A percentile compares a stretch with the other conserved stretches of the same genome.
These are phyloP conservation scores for Incurvaria masculella DNA, from an alignment of 2,888 invertebrate species.

Conservation along the genomic window DNA sequence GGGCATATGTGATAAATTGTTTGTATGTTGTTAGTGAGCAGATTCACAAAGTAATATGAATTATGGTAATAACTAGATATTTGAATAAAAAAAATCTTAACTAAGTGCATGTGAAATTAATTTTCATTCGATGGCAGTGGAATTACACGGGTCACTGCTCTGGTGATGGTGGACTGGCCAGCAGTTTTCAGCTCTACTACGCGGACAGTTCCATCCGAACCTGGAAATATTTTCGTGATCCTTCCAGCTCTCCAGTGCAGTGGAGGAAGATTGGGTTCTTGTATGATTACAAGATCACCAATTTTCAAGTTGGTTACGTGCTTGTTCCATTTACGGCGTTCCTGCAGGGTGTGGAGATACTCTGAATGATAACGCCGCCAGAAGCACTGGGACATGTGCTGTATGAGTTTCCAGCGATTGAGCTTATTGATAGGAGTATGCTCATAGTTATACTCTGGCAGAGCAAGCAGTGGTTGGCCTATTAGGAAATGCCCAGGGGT, in stretches of 20 bases:
- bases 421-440: not conserved
- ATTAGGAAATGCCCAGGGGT: constrained; percentile 24
- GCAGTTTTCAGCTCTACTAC: constrained; percentile 10
- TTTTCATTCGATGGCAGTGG: too few species aligned
- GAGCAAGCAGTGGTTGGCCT: constrained; percentile 11
- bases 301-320: constrained; percentile 1
- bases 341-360: constrained; percentile 16
- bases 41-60: too few species aligned
- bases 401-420: constrained; percentile 12
- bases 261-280: constrained; percentile 4
- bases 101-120: too few species aligned
- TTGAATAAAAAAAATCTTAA: too few species aligned
- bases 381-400: constrained; percentile 12
- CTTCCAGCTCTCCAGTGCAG: constrained; percentile 9
- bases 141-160: too few species aligned
- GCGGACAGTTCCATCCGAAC: constrained; percentile 9
- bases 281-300: constrained; percentile 7
- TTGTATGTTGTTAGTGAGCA: too few species aligned
- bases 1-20: too few species aligned
- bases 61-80: too few species aligned
- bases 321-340: constrained; percentile 12
- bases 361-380: constrained; percentile 15
- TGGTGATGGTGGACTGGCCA: too few species aligned
- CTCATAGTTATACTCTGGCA: constrained; percentile 5
- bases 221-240: constrained; percentile 8